Evolutionary conservation across 2,888 invertebrate genomes (phyloP).

Genomic region (Brachypalpus laphriformis): DNA sequence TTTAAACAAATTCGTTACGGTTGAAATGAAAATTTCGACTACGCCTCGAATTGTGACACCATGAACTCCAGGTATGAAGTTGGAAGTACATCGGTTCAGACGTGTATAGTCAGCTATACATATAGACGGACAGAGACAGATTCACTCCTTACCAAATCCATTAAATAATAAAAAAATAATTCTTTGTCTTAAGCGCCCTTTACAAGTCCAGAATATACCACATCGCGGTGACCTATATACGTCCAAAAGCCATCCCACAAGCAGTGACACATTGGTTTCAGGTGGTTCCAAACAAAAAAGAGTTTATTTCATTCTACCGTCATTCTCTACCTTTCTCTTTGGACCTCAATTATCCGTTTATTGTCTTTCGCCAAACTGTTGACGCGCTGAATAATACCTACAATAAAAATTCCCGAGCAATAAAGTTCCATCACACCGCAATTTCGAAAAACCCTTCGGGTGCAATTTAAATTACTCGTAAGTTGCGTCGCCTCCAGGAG

Average conservation of each 20-base stretch:
- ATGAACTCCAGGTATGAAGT: too few relatives aligned
- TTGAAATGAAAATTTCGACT: too few relatives aligned
- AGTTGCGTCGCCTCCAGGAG: slow-evolving; percentile 8
- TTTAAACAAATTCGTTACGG: too few relatives aligned
- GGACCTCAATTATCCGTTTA: slow-evolving; percentile 32
- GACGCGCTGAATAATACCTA: background rate
- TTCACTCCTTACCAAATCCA: too few relatives aligned
- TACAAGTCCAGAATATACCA: background rate
- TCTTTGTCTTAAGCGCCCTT: background rate
- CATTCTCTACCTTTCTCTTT: slow-evolving; percentile 39
- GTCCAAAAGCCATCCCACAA: background rate
- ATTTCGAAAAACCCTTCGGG: slow-evolving; percentile 32
- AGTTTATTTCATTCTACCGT: background rate
- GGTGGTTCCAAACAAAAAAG: background rate
- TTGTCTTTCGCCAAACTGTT: slow-evolving; percentile 19
- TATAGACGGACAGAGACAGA: too few relatives aligned
- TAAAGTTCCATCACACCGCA: slow-evolving; percentile 47
- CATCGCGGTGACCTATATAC: background rate
- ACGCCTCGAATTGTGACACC: too few relatives aligned
- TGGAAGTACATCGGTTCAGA: too few relatives aligned
- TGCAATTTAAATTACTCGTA: slow-evolving; percentile 39
- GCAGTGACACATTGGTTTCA: background rate
- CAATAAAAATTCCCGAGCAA: slow-evolving; percentile 43
- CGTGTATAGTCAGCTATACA: too few relatives aligned
- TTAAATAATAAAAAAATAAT: too few relatives aligned